Conservation (phyloP, 2,888 invertebrate genomes). For the Drosophila yooni region DNA sequence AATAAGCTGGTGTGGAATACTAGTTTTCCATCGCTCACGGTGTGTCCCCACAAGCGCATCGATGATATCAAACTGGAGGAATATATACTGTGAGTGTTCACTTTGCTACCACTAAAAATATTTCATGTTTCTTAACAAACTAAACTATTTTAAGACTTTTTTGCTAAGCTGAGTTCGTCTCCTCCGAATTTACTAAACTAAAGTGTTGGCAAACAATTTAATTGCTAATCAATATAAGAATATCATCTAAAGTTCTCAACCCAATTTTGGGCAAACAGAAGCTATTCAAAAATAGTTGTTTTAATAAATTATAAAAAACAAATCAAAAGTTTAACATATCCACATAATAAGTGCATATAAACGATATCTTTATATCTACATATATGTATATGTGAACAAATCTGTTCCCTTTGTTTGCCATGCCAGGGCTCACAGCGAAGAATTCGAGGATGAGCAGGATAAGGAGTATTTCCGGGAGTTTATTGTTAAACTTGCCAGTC, state of each 20-base stretch:
- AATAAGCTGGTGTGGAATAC: conserved; percentile 91
- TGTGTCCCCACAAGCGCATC: conserved; percentile 88
- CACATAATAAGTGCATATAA: not conserved
- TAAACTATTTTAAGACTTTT: not conserved
- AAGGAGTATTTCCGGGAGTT: conserved; percentile 87
- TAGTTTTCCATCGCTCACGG: conserved; percentile 89
- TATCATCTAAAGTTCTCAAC: not conserved
- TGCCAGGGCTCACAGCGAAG: conserved; percentile 66
- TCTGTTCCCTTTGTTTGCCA: not conserved
- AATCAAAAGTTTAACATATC: not conserved
- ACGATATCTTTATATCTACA: not conserved
- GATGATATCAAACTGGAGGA: conserved; percentile 86
- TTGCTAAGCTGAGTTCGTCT: not conserved
- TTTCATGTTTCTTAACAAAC: not conserved
- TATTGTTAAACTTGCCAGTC: conserved; percentile 86
- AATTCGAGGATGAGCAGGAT: conserved; percentile 85
- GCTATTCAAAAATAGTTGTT: not conserved
- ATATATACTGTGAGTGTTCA: conserved; percentile 86
- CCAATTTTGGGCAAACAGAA: not conserved
- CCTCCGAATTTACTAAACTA: not conserved
- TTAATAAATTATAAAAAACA: not conserved
- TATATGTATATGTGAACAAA: not conserved
- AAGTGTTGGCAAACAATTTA: not conserved
- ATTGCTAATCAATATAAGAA: not conserved
- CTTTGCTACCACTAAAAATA: not conserved